phyloP scores from a whole-genome alignment of 2,888 invertebrate genomes.

The Andricus quercusramuli region DNA sequence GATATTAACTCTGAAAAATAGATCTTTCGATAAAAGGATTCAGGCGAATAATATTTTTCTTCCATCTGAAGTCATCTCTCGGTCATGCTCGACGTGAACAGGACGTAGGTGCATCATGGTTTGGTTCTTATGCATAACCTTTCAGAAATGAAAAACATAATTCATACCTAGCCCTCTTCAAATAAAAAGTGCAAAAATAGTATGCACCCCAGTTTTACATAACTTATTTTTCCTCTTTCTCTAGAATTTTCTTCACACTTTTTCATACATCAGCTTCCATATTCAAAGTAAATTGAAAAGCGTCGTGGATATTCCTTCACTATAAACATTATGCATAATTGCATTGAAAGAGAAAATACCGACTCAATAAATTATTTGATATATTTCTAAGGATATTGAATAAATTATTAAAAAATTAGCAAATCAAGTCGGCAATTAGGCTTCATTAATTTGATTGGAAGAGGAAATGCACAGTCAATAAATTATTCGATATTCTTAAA shows the following conservation, averaged over 20 bases:
- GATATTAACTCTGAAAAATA: conserved; percentile 63
- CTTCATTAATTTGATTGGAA: too few species aligned
- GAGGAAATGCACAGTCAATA: too few species aligned
- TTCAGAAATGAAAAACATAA: conserved; percentile 31
- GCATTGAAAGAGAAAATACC: too few species aligned
- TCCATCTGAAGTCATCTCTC: conserved; percentile 58
- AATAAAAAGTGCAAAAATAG: conserved; percentile 3
- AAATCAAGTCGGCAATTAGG: too few species aligned
- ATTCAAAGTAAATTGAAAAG: background rate
- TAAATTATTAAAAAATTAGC: too few species aligned
- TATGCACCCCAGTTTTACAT: background rate
- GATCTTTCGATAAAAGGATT: conserved; percentile 61
- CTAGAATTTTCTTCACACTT: background rate
- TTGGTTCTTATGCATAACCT: conserved; percentile 34
- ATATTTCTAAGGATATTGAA: too few species aligned
- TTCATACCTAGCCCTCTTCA: conserved; percentile 8
- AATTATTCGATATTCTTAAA: too few species aligned
- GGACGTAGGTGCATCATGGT: background rate
- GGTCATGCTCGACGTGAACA: conserved; percentile 22
- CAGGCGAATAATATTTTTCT: conserved; percentile 62
- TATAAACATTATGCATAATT: background rate
- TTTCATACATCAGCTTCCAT: background rate
- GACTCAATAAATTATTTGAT: too few species aligned
- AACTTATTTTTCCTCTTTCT: conserved; percentile 14
- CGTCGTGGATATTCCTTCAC: background rate